Evolutionary conservation across 2,113 vertebrate species (phyloP), one percentile per base, ranked within the genome.

Genomic region (Trachemys scripta): DNA sequence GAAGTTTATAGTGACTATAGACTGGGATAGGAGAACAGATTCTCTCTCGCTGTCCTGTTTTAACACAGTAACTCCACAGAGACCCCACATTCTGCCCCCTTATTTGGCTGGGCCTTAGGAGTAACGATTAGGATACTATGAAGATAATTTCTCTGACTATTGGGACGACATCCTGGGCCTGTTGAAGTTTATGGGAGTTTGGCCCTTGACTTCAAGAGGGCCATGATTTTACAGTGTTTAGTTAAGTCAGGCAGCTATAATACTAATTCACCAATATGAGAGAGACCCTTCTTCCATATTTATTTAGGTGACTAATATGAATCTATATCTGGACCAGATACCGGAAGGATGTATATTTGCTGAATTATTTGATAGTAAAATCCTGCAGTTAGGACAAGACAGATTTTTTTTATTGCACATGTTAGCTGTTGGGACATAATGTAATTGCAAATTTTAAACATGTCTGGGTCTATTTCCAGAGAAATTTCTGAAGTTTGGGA

Each of bases 401-500:
- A 2, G 2, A 22, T 0, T 0, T 8, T 72, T 93, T 93, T 90
- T 65, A 91, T 88, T 54, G 69, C 9, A 90, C 12, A 90, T 78
- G n/a, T 53, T 2, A 88, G 16, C 35, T 87, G 79, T 76, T 88
- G 42, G 42, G 91, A 79, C 17, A 75, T 45, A 22, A 27, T 5
- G 0, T 24, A 65, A 78, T 84, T 93, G 54, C 87, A 87, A 57
- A 57, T 56, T 82, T 56, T 56, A 56, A 38, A 54, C 8, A 65
- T 82, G 92, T 94, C 79, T 82, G 20, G 82, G 82, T 62, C 90
- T 98, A 98, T 78, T 89, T 84, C 85, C 8, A 94, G 86, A 98
- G 80, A 54, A 97, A 97, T 42, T 96, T 97, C 62, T 81, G 98
- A n/a, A 99, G 97, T 95, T 96, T 99, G 25, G 99, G 99, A 88